Evolutionary conservation across 1,140 invertebrate genomes (phyloP), one percentile per base, ranked within the genome.

Genomic region (Pseudomyrmex concolor): DNA sequence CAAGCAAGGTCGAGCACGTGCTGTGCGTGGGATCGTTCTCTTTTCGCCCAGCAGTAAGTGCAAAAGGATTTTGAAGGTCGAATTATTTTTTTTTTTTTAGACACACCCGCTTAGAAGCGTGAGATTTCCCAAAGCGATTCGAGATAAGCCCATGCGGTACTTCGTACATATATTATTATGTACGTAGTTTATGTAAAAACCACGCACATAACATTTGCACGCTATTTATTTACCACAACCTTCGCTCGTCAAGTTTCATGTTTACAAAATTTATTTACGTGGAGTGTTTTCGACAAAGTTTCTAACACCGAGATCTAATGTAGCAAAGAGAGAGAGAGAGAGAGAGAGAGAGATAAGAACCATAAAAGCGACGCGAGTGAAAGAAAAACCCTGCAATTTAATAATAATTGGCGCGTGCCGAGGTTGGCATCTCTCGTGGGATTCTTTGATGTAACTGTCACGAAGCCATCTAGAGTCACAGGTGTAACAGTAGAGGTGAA

Each of bases 401-500:
- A 34, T 34, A 80, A 80, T 80, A 60, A 80, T 80, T 59, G 66
- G 34, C 54, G 59, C 48, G 34, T 34, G 64, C 64, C 60, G 19
- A 64, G 48, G n/a, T 22, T 43, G 22, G 34, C 34, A 34, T 34
- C 5, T 62, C 51, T 78, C 51, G 17, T 4, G 74, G 17, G 5
- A 17, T 19, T 55, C 12, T 66, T 10, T n/a, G 73, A 78, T 54
- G 3, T 77, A 84, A 81, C 68, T 68, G 74, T 80, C 60, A 17
- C 0, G n/a, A 73, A 84, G 68, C 85, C 86, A 80, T 87, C 19
- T 86, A 87, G 66, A 87, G 82, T 62, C 85, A 82, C 85, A 84
- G 86, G 82, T 87, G 85, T 84, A 84, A 84, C 81, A 72, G 72
- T 68, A 73, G 63, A 64, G 50, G 51, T 82, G 82, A 87, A 80